Base-by-base conservation (phyloP, 2,888 invertebrate species). In the Melolontha melolontha region DNA sequence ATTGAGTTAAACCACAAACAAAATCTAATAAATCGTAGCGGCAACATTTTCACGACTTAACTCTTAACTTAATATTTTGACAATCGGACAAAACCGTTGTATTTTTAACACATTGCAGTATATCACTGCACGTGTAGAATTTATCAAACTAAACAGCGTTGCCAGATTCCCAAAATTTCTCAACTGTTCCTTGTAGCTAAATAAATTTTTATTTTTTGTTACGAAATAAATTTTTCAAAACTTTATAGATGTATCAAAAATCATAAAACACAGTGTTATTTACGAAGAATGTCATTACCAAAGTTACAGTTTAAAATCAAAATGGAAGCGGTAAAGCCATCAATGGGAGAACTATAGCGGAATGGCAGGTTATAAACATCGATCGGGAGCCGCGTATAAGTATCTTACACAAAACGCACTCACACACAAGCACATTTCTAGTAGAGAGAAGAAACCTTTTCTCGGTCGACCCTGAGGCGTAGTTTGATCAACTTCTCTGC, bases 401-500 rank as follows among this genome's bases (percentile, higher is more conserved):
- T 29, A 29, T 44, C 7, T 17, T 10, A 12, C 16, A 17, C 54
- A 39, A 16, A 54, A 40, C 54, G 54, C 8, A 47, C 47, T 14
- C 17, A 47, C 14, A 17, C 47, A 14, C 47, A 14, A 47, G 34
- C 34, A 34, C 34, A 2, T 2, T 34, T 34, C 34, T 10, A 34
- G 5, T 6, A 34, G 34, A 34, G 44, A 22, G 52, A 34, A 17
- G 50, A 64, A 64, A 44, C 41, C 41, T 44, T 44, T 17, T 41
- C 16, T 42, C 52, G 64, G 52, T 52, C 64, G 49, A 66, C 66
- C 69, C 64, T 57, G 54, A 64, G 69, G 69, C 69, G 54, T 63
- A 79, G 76, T 81, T 82, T 81, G 81, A 81, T 81, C 81, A 81
- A 81, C 80, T 82, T 79, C 79, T 78, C 80, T 77, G 77, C 79